Conservation (phyloP, 2,797 vertebrate genomes). For the Naso thynnoides region DNA sequence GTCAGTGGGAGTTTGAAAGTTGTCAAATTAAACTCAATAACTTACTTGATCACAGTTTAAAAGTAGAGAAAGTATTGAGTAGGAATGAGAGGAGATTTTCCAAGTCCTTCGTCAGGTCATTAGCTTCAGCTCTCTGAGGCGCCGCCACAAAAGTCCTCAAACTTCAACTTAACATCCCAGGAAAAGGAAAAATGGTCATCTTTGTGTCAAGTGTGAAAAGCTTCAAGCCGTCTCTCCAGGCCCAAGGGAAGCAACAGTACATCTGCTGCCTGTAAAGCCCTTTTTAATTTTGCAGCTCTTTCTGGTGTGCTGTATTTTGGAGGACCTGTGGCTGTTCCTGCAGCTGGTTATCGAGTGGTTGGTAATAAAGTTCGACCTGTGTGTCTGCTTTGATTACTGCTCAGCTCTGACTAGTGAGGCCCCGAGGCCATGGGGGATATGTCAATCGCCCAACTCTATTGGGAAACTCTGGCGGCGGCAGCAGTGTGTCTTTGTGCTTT, state of each 20-base stretch:
- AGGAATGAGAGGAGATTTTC: slow-evolving; percentile 17
- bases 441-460: slow-evolving; percentile 74
- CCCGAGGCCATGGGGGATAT: slow-evolving; percentile 69
- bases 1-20: background rate
- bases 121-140: slow-evolving; percentile 35
- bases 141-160: slow-evolving; percentile 22
- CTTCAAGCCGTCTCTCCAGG: slow-evolving; percentile 36
- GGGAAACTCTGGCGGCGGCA: slow-evolving; percentile 55
- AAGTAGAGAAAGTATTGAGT: background rate
- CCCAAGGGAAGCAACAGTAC: slow-evolving; percentile 41
- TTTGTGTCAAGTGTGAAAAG: slow-evolving; percentile 27
- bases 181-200: slow-evolving; percentile 24
- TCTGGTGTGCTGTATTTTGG: slow-evolving; percentile 42
- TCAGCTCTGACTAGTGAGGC: slow-evolving; percentile 70
- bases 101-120: slow-evolving; percentile 58
- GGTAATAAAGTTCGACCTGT: slow-evolving; percentile 91
- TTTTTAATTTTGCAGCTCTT: slow-evolving; percentile 46
- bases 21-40: background rate
- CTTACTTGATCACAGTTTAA: background rate
- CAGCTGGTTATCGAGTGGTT: slow-evolving; percentile 83
- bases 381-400: slow-evolving; percentile 87
- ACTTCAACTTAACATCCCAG: slow-evolving; percentile 37
- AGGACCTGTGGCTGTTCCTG: slow-evolving; percentile 73
- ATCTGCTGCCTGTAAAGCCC: slow-evolving; percentile 40
- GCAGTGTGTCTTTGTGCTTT: slow-evolving; percentile 52